phyloP scores from a whole-genome alignment of 1,140 invertebrate genomes.

The Adoxophyes honmai region DNA sequence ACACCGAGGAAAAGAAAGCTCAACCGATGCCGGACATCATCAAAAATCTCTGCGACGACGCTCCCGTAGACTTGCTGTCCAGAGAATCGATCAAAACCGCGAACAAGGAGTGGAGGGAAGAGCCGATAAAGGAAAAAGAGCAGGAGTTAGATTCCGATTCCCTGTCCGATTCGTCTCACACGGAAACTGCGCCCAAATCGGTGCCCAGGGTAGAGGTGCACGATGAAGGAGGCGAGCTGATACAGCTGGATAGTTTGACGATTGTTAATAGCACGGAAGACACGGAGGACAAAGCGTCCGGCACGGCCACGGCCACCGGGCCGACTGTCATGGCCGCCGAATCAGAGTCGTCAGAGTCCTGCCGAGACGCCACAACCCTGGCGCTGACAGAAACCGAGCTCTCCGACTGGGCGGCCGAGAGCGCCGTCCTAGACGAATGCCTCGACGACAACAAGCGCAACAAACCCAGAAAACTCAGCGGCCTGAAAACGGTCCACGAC shows the following conservation, averaged over 20 bases:
- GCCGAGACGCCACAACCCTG: conserved; percentile 81
- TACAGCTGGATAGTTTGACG: conserved; percentile 79
- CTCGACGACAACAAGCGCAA: conserved; percentile 54
- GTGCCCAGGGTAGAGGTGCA: conserved; percentile 82
- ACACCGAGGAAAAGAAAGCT: conserved; percentile 44
- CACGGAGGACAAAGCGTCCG: conserved; percentile 48
- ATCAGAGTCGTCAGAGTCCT: conserved; percentile 74
- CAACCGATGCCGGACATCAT: conserved; percentile 67
- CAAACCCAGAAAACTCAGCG: conserved; percentile 54
- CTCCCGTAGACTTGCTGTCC: conserved; percentile 55
- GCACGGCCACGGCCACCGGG: conserved; percentile 39
- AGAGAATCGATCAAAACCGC: conserved; percentile 34
- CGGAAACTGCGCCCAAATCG: conserved; percentile 49
- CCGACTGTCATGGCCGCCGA: conserved; percentile 47
- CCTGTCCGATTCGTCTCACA: conserved; percentile 73
- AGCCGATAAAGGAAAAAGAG: conserved; percentile 44
- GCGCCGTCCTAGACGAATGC: conserved; percentile 85
- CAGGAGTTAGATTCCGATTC: conserved; percentile 81
- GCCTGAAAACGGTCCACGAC: conserved; percentile 58
- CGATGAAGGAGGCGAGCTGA: conserved; percentile 81
- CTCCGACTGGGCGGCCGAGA: conserved; percentile 90
- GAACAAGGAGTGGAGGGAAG: conserved; percentile 41
- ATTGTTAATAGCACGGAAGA: conserved; percentile 54
- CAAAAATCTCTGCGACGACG: conserved; percentile 52
- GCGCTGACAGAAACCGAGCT: conserved; percentile 89